A percentile compares a stretch with the other conserved stretches of the same genome.
These are phyloP conservation scores for Minunthozetes semirufus DNA, from an alignment of 2,888 invertebrate genomes.

Conservation along the genomic window DNA sequence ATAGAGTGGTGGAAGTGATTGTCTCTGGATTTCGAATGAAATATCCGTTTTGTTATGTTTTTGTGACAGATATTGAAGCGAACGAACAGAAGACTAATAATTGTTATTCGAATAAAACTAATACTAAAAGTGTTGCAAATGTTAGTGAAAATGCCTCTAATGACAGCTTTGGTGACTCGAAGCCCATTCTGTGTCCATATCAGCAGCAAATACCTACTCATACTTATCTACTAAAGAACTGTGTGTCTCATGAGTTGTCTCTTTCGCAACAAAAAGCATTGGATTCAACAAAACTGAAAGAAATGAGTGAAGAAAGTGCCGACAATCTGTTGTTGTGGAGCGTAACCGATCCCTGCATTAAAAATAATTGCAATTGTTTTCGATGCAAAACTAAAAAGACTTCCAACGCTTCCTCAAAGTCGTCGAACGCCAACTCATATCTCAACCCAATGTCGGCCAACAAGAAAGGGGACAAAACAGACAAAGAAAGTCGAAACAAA, in stretches of 20 bases:
- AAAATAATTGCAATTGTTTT: slow-evolving; percentile 30
- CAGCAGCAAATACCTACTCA: slow-evolving; percentile 27
- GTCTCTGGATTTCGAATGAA: slow-evolving; percentile 81
- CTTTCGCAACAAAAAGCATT: neutral
- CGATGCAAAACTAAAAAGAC: slow-evolving; percentile 35
- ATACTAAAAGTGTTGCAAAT: slow-evolving; percentile 6
- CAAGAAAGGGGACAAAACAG: slow-evolving; percentile 30
- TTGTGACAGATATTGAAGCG: slow-evolving; percentile 26
- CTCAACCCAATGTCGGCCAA: slow-evolving; percentile 24
- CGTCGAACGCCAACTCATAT: slow-evolving; percentile 29
- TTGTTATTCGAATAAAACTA: neutral
- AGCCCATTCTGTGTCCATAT: slow-evolving; percentile 19
- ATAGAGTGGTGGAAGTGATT: slow-evolving; percentile 57
- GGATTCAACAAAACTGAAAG: neutral
- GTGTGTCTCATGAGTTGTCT: slow-evolving; percentile 16
- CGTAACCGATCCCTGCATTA: slow-evolving; percentile 30
- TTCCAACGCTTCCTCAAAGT: slow-evolving; percentile 4
- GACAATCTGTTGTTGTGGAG: slow-evolving; percentile 10
- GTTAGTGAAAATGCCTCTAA: neutral
- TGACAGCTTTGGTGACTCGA: neutral
- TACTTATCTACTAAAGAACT: slow-evolving; percentile 28
- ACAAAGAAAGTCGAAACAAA: slow-evolving; percentile 23
- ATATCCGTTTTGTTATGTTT: slow-evolving; percentile 89
- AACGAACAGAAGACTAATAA: neutral
- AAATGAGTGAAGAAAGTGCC: slow-evolving; percentile 23